Evolutionary conservation across 2,113 vertebrate species (phyloP), one percentile per base, ranked within the genome.

Genomic region (Xiphophorus couchianus): DNA sequence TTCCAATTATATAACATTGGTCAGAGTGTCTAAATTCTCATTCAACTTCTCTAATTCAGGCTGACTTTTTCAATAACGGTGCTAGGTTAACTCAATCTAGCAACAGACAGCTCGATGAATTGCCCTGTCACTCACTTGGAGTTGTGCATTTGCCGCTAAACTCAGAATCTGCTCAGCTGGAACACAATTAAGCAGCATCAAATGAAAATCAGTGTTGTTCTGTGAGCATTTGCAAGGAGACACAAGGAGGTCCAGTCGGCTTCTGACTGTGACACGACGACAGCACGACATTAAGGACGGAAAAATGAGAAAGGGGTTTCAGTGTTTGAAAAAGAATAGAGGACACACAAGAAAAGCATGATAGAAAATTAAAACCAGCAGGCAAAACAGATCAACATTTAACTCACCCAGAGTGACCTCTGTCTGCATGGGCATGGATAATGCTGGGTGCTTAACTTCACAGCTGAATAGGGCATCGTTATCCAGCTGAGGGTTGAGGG

Each of bases 351-450:
- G 62, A 31, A n/a, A 61, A 69, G 29, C 28, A 29, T 30, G 30
- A 17, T 29, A 39, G 65, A 30, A 35, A 44, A 33, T 60, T 11
- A 76, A 31, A 67, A 27, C 51, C 51, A 74, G 12, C 63, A 62
- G 65, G 37, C 58, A 69, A 74, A 73, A 62, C n/a, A 14, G 31
- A 51, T 66, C 27, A 35, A 67, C 25, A 31, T 70, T n/a, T 27
- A 35, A 66, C 97, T 96, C 86, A 98, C 98, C 96, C 3, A 99
- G 93, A 0, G 95, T 98, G 84, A 98, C 95, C 93, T 99, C 98
- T 0, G 97, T 95, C 94, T 99, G 97, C 98, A 99, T 99, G 92
- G 98, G 96, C 98, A 99, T 99, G 30, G 97, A 97, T 83, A 99
- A 96, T 0, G 98, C 98, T 0, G 97, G 96, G 90, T 99, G 98